A percentile compares a stretch with the other conserved stretches of the same genome.
These are phyloP conservation scores for Alviniconcha marisindica DNA, from an alignment of 1,140 invertebrate species.

Conservation along the genomic window DNA sequence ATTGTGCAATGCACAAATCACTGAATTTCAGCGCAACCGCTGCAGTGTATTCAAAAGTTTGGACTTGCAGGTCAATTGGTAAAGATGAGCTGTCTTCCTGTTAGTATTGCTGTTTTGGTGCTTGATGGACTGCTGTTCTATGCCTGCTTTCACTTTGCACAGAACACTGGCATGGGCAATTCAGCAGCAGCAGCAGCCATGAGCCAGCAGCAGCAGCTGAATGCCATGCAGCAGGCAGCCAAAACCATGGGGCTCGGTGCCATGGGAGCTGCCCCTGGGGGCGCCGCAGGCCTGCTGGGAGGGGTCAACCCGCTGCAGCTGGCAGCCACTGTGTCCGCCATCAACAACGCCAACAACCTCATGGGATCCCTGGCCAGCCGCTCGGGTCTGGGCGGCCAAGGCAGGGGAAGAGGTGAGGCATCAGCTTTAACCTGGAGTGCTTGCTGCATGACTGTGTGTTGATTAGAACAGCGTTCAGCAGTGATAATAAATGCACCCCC, in stretches of 20 bases:
- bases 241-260: slow-evolving; percentile 39
- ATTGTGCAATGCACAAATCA: too few species aligned
- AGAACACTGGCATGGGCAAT: neutral
- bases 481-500: too few species aligned
- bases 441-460: too few species aligned
- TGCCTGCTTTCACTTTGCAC: too few species aligned
- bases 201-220: slow-evolving; percentile 43
- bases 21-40: too few species aligned
- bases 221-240: slow-evolving; percentile 46
- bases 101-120: too few species aligned
- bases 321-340: slow-evolving; percentile 26
- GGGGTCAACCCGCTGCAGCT: slow-evolving; percentile 33
- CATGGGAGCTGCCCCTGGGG: slow-evolving; percentile 29
- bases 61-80: too few species aligned
- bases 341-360: slow-evolving; percentile 31
- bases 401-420: slow-evolving; percentile 38
- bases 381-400: slow-evolving; percentile 38
- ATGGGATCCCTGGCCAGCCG: slow-evolving; percentile 30
- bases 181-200: slow-evolving; percentile 33
- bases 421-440: too few species aligned
- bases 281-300: slow-evolving; percentile 24
- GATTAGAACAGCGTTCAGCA: too few species aligned
- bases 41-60: too few species aligned
- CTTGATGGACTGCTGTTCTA: too few species aligned
- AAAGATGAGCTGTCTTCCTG: too few species aligned